A percentile compares a stretch with the other conserved stretches of the same genome.
phyloP scores from a whole-genome alignment of 2,113 vertebrate genomes.

The Pachycephala philippinensis region DNA sequence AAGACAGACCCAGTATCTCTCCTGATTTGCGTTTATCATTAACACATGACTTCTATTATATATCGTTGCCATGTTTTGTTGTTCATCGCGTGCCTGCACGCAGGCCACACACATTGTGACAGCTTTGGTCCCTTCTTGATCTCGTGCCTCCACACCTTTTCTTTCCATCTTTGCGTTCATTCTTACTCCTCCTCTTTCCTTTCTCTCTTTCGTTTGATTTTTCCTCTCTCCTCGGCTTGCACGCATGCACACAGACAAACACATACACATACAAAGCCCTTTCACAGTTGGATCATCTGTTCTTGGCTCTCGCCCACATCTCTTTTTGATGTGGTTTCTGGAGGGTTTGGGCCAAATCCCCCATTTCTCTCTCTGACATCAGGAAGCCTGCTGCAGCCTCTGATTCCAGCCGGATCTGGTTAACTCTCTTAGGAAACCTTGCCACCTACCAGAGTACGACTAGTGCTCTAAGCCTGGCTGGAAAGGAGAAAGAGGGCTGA shows the following conservation, averaged over 20 bases:
- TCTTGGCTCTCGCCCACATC: conserved; percentile 70
- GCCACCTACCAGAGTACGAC: conserved; percentile 25
- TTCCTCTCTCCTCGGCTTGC: background rate
- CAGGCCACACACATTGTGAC: conserved; percentile 38
- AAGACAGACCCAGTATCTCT: background rate
- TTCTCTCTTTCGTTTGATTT: conserved; percentile 20
- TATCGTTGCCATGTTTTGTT: conserved; percentile 17
- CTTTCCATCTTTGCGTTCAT: conserved; percentile 28
- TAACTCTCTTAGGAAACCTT: conserved; percentile 72
- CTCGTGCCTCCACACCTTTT: conserved; percentile 61
- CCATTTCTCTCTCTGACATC: conserved; percentile 79
- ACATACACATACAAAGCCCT: conserved; percentile 23
- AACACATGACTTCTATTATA: conserved; percentile 22
- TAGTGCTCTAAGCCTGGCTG: background rate
- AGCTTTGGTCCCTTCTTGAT: conserved; percentile 44
- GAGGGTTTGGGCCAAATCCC: conserved; percentile 77
- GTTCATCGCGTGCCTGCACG: conserved; percentile 31
- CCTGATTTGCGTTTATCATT: background rate
- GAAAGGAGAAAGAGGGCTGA: background rate
- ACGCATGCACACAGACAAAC: background rate
- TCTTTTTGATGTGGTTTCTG: conserved; percentile 82
- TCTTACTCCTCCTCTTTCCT: conserved; percentile 35
- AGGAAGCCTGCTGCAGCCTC: conserved; percentile 76
- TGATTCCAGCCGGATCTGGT: conserved; percentile 73
- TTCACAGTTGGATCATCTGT: conserved; percentile 74